These are phyloP conservation scores for Passer montanus DNA, from an alignment of 2,113 vertebrate species.

Conservation along the genomic window DNA sequence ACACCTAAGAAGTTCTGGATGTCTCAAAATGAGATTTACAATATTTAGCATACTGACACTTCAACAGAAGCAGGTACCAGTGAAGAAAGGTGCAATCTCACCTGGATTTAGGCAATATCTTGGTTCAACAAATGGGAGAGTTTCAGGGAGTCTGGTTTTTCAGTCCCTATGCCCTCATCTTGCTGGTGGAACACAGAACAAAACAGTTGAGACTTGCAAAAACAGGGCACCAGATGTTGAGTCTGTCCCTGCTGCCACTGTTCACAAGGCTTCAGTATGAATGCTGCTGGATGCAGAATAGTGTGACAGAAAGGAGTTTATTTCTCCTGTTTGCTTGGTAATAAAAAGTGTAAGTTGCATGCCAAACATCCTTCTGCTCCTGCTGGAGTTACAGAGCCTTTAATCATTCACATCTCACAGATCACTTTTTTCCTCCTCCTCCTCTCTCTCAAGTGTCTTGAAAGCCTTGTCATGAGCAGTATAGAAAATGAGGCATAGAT, in stretches of 20 bases:
- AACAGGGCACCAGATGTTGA: not conserved
- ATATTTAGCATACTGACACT: not conserved
- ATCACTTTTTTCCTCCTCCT: not conserved
- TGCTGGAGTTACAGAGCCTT: slow-evolving; percentile 8
- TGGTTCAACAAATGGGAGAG: not conserved
- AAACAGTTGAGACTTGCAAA: not conserved
- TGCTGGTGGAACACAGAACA: not conserved
- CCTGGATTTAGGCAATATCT: not conserved
- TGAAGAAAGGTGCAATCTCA: not conserved
- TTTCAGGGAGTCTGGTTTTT: not conserved
- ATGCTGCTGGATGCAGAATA: not conserved
- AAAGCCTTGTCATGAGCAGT: slow-evolving; percentile 28
- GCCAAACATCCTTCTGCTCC: not conserved
- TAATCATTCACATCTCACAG: not conserved
- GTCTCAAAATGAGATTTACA: not conserved
- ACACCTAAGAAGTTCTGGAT: no score
- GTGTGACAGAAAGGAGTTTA: not conserved
- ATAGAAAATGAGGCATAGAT: slow-evolving; percentile 38
- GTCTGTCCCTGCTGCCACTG: not conserved
- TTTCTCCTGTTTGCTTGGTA: slow-evolving; percentile 10
- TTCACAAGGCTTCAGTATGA: not conserved
- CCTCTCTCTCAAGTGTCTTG: not conserved
- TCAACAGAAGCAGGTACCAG: not conserved
- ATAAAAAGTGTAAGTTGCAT: not conserved
- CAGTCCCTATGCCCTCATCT: not conserved